Conservation (phyloP, 1,140 invertebrate genomes). For the Bombus haemorrhoidalis region DNA sequence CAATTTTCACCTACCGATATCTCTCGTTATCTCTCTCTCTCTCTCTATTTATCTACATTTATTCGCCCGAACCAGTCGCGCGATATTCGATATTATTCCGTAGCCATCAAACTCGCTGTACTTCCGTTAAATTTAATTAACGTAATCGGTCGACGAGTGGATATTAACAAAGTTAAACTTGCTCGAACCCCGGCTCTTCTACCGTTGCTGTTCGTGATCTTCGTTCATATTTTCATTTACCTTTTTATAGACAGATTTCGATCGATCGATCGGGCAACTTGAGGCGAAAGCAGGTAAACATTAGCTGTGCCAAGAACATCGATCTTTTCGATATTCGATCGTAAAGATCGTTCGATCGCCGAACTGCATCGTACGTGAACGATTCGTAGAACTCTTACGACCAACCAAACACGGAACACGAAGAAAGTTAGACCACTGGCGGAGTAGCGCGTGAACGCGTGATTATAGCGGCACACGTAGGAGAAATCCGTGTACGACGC, state of each 20-base stretch:
- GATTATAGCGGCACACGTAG: not conserved
- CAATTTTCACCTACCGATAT: not conserved
- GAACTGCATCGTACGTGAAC: too few species aligned
- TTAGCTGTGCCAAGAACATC: too few species aligned
- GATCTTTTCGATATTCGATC: too few species aligned
- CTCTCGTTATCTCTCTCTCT: not conserved
- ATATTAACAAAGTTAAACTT: conserved; percentile 36
- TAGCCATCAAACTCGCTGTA: not conserved
- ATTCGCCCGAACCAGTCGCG: not conserved
- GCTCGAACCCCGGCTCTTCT: not conserved
- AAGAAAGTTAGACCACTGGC: not conserved
- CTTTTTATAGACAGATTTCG: not conserved
- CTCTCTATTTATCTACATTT: too few species aligned
- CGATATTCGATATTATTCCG: conserved; percentile 1
- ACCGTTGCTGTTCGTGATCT: too few species aligned
- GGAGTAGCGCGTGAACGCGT: not conserved
- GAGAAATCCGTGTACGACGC: conserved; percentile 1
- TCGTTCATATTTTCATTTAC: too few species aligned
- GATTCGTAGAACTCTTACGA: too few species aligned
- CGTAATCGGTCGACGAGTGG: conserved; percentile 2
- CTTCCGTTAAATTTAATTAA: conserved; percentile 25
- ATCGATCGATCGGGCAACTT: not conserved
- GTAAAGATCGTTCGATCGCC: too few species aligned
- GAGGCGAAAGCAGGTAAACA: not conserved
- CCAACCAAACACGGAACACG: not conserved